A percentile compares a stretch with the other conserved stretches of the same genome.
phyloP scores from a whole-genome alignment of 1,140 invertebrate genomes.

The Stratiolaelaps scimitus region DNA sequence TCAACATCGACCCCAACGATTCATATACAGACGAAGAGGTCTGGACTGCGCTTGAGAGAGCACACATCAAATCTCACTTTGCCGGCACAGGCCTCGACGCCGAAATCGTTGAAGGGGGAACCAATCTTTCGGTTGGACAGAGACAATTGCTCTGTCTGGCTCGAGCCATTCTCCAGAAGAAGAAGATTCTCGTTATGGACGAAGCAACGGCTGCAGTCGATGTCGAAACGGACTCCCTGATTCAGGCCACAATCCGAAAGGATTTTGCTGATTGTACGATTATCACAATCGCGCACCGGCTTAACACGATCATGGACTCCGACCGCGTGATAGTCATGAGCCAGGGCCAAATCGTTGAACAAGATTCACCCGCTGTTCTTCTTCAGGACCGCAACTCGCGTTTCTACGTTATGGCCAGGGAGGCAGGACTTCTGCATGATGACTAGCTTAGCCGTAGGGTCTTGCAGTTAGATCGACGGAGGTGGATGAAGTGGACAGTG shows the following conservation, averaged over 20 bases:
- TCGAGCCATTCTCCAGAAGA: conserved; percentile 45
- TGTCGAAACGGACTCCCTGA: conserved; percentile 43
- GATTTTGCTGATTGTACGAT: conserved; percentile 44
- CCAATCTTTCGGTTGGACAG: conserved; percentile 44
- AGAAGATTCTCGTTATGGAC: conserved; percentile 41
- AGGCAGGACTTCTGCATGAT: conserved; percentile 29
- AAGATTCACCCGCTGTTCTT: conserved; percentile 40
- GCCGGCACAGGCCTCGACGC: conserved; percentile 33
- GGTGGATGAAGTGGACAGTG: too few species aligned
- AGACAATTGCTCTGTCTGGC: conserved; percentile 48
- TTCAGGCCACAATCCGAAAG: conserved; percentile 42
- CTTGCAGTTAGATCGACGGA: too few species aligned
- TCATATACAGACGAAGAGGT: neutral
- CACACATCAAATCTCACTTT: neutral
- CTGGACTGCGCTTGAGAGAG: neutral
- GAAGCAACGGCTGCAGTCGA: conserved; percentile 46
- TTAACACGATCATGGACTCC: conserved; percentile 43
- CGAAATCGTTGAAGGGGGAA: conserved; percentile 39
- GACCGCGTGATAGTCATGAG: conserved; percentile 37
- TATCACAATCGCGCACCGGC: conserved; percentile 45
- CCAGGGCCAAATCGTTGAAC: conserved; percentile 44
- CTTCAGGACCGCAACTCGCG: conserved; percentile 38
- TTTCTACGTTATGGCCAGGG: conserved; percentile 40
- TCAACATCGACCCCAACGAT: conserved; percentile 1
- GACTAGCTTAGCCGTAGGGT: too few species aligned